Evolutionary conservation across 2,888 invertebrate species (phyloP).

Genomic region (Synergus gifuensis): DNA sequence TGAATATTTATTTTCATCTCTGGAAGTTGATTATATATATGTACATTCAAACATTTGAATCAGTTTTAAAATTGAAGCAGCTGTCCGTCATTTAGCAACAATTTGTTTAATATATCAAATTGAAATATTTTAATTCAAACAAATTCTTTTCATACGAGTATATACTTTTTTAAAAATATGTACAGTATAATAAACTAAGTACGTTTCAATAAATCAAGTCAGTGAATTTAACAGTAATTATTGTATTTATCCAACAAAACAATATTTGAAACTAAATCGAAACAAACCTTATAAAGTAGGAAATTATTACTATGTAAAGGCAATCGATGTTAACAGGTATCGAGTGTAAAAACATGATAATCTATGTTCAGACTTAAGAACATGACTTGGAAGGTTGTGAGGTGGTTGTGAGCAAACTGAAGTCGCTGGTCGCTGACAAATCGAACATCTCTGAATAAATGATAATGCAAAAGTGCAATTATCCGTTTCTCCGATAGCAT

Average conservation of each 20-base stretch:
- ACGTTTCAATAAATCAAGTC: too few relatives aligned
- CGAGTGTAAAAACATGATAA: conserved; percentile 22
- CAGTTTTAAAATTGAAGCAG: too few relatives aligned
- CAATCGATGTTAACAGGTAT: conserved; percentile 3
- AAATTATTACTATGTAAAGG: not conserved
- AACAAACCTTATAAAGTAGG: not conserved
- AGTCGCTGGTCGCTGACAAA: conserved; percentile 24
- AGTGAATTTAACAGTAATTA: too few relatives aligned
- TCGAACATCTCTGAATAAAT: conserved; percentile 40
- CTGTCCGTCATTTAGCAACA: too few relatives aligned
- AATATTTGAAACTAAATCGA: not conserved
- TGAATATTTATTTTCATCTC: too few relatives aligned
- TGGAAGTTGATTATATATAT: too few relatives aligned
- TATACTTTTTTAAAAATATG: too few relatives aligned
- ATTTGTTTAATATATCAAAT: too few relatives aligned
- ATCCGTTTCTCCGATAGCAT: conserved; percentile 14
- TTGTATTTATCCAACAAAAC: not conserved
- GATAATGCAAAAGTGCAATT: conserved; percentile 36
- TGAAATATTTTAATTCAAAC: too few relatives aligned
- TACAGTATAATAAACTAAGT: too few relatives aligned
- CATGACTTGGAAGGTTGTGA: conserved; percentile 3
- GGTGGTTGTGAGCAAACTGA: not conserved
- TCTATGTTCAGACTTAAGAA: not conserved
- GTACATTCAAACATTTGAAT: too few relatives aligned
- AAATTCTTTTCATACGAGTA: too few relatives aligned